Conservation (phyloP, 2,113 vertebrate genomes). For the Toxostoma redivivum region DNA sequence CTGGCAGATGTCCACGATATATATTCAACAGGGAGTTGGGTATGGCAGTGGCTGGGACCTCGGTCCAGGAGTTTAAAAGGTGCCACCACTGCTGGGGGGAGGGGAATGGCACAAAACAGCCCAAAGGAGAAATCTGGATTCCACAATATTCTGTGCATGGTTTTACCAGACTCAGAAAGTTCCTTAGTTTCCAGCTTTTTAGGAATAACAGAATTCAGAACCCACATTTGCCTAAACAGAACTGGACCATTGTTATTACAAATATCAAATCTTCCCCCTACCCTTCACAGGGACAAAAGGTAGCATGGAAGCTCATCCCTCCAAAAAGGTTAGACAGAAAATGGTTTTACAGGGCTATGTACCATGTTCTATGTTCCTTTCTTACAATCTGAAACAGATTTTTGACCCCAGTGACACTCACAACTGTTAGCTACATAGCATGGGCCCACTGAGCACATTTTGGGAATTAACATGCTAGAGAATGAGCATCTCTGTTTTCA, state of each 20-base stretch:
- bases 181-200: background rate
- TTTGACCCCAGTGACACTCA: background rate
- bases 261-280: background rate
- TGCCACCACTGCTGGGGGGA: background rate
- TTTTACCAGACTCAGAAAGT: background rate
- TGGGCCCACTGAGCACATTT: background rate
- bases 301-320: background rate
- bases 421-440: background rate
- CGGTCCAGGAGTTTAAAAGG: background rate
- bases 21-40: background rate
- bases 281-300: background rate
- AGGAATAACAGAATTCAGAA: background rate
- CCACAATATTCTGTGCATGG: background rate
- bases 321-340: background rate
- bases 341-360: background rate
- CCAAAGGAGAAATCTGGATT: background rate
- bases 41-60: background rate
- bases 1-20: rapidly evolving
- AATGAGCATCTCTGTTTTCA: background rate
- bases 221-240: background rate
- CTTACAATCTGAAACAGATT: background rate
- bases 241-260: background rate
- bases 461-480: background rate
- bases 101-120: background rate
- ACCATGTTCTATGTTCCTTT: background rate